Evolutionary conservation across 2,888 invertebrate genomes (phyloP), one percentile per base, ranked within the genome.

Genomic region (Lagria hirta): DNA sequence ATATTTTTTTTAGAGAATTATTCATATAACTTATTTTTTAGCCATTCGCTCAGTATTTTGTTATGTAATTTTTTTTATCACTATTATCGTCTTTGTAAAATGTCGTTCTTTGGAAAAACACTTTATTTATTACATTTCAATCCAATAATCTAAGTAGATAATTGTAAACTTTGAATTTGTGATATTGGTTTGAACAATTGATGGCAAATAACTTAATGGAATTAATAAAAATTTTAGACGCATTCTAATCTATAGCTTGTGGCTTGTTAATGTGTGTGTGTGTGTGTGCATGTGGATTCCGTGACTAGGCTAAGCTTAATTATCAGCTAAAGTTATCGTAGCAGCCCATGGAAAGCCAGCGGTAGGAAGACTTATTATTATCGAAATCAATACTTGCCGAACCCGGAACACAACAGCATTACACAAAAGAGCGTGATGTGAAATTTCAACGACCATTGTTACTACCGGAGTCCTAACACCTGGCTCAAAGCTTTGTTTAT

Each of bases 401-500:
- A 28, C 34, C 33, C 8, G 34, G 42, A 41, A 36, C 42, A 46
- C 35, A 42, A 42, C 46, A 32, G 36, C 29, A 41, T 36, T 36
- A 42, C 32, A 46, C 42, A 46, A 42, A 36, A 33, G 36, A 34
- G 46, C 37, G 34, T 46, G 41, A 46, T 46, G 45, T 46, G 45
- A 41, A 46, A 46, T 46, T 46, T 46, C 41, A 46, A 17, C 46
- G 42, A 36, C 32, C 36, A 46, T 46, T 46, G 42, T 46, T 36
- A 24, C 23, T 34, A 15, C 8, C 35, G 34, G 30, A 32, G 33
- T 20, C 10, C 24, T 17, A 41, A 35, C 35, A 42, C 34, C 42
- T 42, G 40, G 26, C 40, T 24, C 40, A 14, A 13, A 14, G 2
- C 8, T 7, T 34, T 16, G 13, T 8, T n/a, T n/a, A n/a, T n/a